Base-by-base conservation (phyloP, 2,797 vertebrate genomes). In the Acipenser transmontanus region DNA sequence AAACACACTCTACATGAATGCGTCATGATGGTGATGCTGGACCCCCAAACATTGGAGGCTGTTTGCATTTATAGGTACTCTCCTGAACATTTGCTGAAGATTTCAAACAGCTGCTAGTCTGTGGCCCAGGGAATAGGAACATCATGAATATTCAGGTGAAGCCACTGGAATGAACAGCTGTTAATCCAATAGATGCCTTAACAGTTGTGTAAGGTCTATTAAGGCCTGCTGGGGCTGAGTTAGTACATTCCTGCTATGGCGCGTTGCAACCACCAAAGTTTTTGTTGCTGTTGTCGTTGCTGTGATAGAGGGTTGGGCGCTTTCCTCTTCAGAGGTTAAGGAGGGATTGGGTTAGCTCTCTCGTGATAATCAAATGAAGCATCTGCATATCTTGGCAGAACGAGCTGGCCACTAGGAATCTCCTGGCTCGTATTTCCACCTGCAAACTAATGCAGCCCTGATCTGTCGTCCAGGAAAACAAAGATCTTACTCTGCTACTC, bases 101-200 rank as follows among this genome's bases (percentile, higher is more conserved):
- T 88, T 87, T 87, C 80, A 83, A 91, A 92, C 94, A 95, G 93
- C 93, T 96, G 94, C 89, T 93, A 73, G 77, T 82, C 74, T 78
- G 81, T 83, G 85, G 85, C 88, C 86, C 81, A 88, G 91, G 93
- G 93, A 94, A 93, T 85, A 87, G 77, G 79, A 85, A 84, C 85
- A 83, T 93, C 92, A 95, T 96, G 91, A 96, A 97, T 95, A 97
- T 97, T 96, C 93, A 95, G 84, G 80, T 81, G 81, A 80, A 91
- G 89, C 85, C 88, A 90, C 91, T 91, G 91, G 91, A 91, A 91
- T 88, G 87, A 95, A 92, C 93, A 95, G 93, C 92, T 92, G 88
- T 86, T 91, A 91, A 89, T 88, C 86, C 85, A 91, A 91, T 93
- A 93, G 92, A 88, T 85, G 89, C 82, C 87, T 86, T 79, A 90